Base-by-base conservation (phyloP, 64 coral and sea anemone species). In the Exaiptasia diaphana region DNA sequence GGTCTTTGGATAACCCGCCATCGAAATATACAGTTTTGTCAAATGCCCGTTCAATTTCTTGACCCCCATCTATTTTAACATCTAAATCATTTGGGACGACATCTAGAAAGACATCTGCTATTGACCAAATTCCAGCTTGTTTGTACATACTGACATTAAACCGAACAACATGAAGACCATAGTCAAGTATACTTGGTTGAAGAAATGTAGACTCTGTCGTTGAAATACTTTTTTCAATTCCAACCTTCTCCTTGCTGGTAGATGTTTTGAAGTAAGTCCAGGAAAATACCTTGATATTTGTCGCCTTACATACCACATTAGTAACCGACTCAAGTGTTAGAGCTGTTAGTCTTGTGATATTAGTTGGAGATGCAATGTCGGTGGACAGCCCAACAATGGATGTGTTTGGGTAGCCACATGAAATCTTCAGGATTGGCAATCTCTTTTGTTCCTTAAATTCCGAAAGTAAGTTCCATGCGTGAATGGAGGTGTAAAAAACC, bases 401-500 rank as follows among this genome's bases (percentile, higher is more conserved):
- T 37, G 53, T 38, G 35, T 78, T 78, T 12, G 75, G 75, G 34
- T 78, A 78, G 53, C 18, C 58, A 14, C 75, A 78, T 24, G 75
- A 45, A 4, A 78, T 78, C 41, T 60, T 78, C 14, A 60, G 30
- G 15, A 60, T 45, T 27, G 43, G 35, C n/a, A 78, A 11, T 2
- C 12, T 15, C 6, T 52, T 30, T 1, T 2, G 5, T 31, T 57
- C 32, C 14, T 38, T 28, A 30, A 58, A 53, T 39, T 40, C 53
- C 8, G 75, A 60, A 9, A 78, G 27, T 33, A 58, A n/a, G 58
- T 78, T 78, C 53, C 49, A 78, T 7, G 75, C 75, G 17, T 37
- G 30, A 38, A 78, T 32, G 14, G 30, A 30, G 13, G 75, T 27
- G 41, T 57, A 36, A 40, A 57, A 78, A 4, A 60, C 28, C 36